These are phyloP conservation scores for Diglossa cyanea DNA, from an alignment of 2,797 vertebrate genomes.

Conservation along the genomic window DNA sequence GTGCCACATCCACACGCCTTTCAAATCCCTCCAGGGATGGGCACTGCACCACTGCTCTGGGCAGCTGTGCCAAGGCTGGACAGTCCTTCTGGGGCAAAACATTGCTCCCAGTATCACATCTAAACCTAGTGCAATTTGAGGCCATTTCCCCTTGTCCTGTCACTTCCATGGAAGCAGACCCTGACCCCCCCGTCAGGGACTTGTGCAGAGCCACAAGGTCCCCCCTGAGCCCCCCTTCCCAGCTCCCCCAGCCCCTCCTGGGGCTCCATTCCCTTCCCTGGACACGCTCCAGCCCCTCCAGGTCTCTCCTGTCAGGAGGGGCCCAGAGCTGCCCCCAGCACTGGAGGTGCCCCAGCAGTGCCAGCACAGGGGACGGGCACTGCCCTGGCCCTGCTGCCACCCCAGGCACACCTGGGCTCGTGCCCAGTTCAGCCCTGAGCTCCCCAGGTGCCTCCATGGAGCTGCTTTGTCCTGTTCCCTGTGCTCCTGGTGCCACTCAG, in stretches of 20 bases:
- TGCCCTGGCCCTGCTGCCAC: background rate
- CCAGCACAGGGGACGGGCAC: background rate
- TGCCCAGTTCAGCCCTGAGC: no score
- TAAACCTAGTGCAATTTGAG: background rate
- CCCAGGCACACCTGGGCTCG: background rate
- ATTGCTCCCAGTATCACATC: background rate
- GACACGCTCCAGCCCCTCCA: background rate
- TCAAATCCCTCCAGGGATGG: background rate
- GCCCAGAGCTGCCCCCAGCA: background rate
- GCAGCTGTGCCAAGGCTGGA: background rate
- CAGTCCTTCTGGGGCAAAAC: background rate
- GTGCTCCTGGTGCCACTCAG: no score
- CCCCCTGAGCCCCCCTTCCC: background rate
- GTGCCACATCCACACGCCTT: background rate
- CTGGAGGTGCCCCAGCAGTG: background rate
- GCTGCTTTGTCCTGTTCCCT: no score
- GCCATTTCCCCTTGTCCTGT: background rate
- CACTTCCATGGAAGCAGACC: accelerated
- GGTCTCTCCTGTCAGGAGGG: background rate
- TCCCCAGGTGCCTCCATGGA: no score
- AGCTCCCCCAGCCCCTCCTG: background rate
- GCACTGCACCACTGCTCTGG: background rate
- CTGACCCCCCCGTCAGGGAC: accelerated
- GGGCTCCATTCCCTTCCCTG: background rate
- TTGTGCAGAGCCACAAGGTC: background rate